Evolutionary conservation across 2,888 invertebrate genomes (phyloP).

Genomic region (Sarcophaga carnaria): DNA sequence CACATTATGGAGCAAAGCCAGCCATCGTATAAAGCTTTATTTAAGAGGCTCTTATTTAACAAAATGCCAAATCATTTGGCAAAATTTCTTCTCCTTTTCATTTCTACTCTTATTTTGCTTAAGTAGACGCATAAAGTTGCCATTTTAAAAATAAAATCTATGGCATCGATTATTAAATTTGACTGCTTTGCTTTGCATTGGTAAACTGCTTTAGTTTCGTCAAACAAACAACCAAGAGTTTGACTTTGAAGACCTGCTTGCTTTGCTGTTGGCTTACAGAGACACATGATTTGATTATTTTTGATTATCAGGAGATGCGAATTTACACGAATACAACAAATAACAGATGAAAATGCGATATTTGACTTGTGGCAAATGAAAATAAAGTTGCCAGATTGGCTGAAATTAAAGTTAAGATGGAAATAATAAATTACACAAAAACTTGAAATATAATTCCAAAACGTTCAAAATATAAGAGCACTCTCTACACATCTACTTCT

Average conservation of each 20-base stretch:
- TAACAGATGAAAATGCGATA: background rate
- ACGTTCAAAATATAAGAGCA: too few relatives aligned
- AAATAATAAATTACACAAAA: too few relatives aligned
- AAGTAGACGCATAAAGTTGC: conserved; percentile 61
- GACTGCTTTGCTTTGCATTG: conserved; percentile 4
- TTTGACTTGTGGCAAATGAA: background rate
- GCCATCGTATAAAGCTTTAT: too few relatives aligned
- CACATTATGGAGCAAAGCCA: background rate
- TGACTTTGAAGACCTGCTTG: background rate
- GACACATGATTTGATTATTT: background rate
- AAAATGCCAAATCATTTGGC: background rate
- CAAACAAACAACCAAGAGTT: background rate
- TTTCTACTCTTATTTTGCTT: conserved; percentile 36
- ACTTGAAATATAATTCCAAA: too few relatives aligned
- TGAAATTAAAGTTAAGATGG: too few relatives aligned
- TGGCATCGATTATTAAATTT: conserved; percentile 62
- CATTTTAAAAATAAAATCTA: conserved; percentile 9
- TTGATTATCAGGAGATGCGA: background rate
- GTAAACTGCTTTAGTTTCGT: conserved; percentile 8
- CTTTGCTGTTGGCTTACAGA: background rate
- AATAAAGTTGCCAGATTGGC: background rate
- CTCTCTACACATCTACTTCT: too few relatives aligned
- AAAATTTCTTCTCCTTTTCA: background rate
- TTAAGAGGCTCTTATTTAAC: too few relatives aligned
- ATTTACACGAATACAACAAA: background rate